Base-by-base conservation (phyloP, 2,113 vertebrate species). In the Siniperca chuatsi region DNA sequence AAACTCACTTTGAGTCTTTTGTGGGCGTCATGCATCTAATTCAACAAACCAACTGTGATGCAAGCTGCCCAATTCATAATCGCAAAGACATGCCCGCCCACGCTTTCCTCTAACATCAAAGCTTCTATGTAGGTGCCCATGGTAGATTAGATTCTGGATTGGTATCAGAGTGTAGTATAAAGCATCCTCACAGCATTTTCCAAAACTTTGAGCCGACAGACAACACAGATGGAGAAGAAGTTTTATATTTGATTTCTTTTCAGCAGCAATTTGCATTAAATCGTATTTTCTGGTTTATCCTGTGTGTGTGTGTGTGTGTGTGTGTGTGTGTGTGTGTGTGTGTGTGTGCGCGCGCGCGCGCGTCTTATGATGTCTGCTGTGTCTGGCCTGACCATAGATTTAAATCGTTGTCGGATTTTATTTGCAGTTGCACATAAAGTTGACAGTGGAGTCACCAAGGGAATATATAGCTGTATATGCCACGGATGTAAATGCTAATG, bases 241-340 rank as follows among this genome's bases (percentile, higher is more conserved):
- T 76, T 84, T 84, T 71, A 25, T 29, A 68, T 83, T 87, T 35
- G 29, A 89, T 88, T 78, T 87, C 52, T 66, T 82, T 84, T 85
- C 75, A 11, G 66, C 37, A 75, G 74, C 64, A 78, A 21, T 89
- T 90, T 88, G 82, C 82, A 86, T 86, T 73, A 60, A 85, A 82
- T 83, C 33, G 0, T 57, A 80, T 88, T 90, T 89, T 80, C 73
- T 55, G 62, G 21, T 72, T 78, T 52, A 48, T 50, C n/a, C 11
- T 12, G 3, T 0, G 35, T 33, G 73, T n/a, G 76, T 60, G 40
- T 8, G 58, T 62, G 66, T 52, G 29, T 29, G 29, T 29, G 29
- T 29, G 25, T 25, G 25, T 5, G 71, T 55, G 52, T 12, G 3
- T 0, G 35, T 33, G 73, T n/a, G 76, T 60, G 40, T 8, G 58